Percentiles rank a stretch among this genome's conserved stretches.
Conservation (phyloP, 2,888 invertebrate species). For the Malacosoma neustria region DNA sequence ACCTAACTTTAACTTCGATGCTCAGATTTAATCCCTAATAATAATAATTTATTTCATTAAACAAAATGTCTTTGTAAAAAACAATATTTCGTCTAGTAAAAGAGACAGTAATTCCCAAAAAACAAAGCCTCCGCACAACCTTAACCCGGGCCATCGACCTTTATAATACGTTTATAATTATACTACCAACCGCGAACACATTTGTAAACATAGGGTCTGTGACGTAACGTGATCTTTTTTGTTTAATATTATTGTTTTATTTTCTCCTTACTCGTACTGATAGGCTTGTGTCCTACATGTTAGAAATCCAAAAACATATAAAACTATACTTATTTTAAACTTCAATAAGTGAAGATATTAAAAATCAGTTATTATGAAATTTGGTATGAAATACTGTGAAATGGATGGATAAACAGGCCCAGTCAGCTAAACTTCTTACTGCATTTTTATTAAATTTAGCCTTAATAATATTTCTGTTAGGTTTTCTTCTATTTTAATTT, state of each 20-base stretch:
- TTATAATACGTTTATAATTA: constrained; percentile 72
- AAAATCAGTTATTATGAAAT: too few relatives aligned
- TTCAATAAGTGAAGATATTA: too few relatives aligned
- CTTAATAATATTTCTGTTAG: too few relatives aligned
- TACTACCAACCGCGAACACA: constrained; percentile 26
- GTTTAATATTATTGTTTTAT: neutral
- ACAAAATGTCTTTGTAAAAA: too few relatives aligned
- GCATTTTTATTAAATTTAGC: too few relatives aligned
- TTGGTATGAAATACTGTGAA: too few relatives aligned
- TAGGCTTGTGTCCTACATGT: neutral
- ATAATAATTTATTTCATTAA: too few relatives aligned
- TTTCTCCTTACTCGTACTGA: neutral
- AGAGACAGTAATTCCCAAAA: constrained; percentile 23
- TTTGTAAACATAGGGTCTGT: constrained; percentile 58
- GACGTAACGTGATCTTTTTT: constrained; percentile 31
- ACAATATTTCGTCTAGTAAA: constrained; percentile 2
- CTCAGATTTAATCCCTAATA: too few relatives aligned
- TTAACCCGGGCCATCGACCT: constrained; percentile 60
- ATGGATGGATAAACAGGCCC: too few relatives aligned
- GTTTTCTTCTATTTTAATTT: too few relatives aligned
- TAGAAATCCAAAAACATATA: neutral
- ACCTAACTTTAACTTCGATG: too few relatives aligned
- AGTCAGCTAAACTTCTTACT: too few relatives aligned
- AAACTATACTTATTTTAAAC: neutral
- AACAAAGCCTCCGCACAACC: constrained; percentile 32